A percentile compares a stretch with the other conserved stretches of the same genome.
Conservation (phyloP, 2,797 vertebrate species). For the Aeoliscus strigatus region DNA sequence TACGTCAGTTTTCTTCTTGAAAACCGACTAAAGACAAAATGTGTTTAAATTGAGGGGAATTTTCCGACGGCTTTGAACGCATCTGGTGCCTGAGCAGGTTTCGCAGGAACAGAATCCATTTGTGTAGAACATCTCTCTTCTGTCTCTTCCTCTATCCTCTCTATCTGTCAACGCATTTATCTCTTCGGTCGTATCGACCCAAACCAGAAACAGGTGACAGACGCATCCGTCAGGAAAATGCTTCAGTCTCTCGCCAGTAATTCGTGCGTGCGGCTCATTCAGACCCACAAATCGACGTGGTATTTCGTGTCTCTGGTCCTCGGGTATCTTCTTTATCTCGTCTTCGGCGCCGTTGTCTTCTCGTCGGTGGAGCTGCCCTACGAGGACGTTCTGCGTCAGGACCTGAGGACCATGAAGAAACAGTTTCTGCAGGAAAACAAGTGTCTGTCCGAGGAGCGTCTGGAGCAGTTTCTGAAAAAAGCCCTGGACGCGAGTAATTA, state of each 20-base stretch:
- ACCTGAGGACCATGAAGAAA: conserved; percentile 81
- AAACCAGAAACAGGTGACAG: not conserved
- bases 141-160: not conserved
- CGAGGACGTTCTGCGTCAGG: conserved; percentile 88
- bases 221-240: conserved; percentile 71
- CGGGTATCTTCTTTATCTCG: conserved; percentile 86
- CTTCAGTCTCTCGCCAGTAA: conserved; percentile 86
- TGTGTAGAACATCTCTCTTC: conserved; percentile 19
- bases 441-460: conserved; percentile 84
- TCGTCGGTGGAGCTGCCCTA: conserved; percentile 92
- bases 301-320: conserved; percentile 84
- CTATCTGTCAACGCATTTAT: not conserved
- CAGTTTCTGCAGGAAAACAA: conserved; percentile 86
- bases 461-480: conserved; percentile 84
- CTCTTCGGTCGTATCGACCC: not conserved
- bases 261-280: conserved; percentile 87
- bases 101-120: conserved; percentile 18
- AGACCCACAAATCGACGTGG: conserved; percentile 88
- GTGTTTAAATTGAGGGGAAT: not conserved
- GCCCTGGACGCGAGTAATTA: conserved; percentile 93
- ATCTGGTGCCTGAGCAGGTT: conserved; percentile 44
- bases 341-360: conserved; percentile 92
- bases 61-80: conserved; percentile 21
- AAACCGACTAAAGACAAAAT: too few species aligned
- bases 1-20: too few species aligned